phyloP scores from a whole-genome alignment of 2,113 vertebrate species.

The Sterna hirundo region DNA sequence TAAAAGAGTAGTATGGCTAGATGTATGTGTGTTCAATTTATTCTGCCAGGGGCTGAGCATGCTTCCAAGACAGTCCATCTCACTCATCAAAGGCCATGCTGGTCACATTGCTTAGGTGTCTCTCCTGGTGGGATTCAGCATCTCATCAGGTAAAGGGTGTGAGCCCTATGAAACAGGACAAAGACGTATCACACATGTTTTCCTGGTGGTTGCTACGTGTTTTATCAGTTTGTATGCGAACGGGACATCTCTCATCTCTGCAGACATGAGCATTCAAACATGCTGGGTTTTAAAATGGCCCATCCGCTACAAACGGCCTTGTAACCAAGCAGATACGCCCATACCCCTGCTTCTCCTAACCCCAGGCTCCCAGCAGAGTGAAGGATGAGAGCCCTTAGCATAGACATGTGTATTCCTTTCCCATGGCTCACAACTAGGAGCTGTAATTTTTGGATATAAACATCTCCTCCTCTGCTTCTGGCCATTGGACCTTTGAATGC shows the following conservation, averaged over 20 bases:
- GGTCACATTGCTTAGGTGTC: neutral
- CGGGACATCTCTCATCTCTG: neutral
- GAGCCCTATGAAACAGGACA: neutral
- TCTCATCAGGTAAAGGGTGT: neutral
- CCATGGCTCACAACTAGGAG: neutral
- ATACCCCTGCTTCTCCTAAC: neutral
- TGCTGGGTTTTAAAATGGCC: neutral
- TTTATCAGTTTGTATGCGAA: neutral
- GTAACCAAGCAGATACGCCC: neutral
- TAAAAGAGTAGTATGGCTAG: neutral
- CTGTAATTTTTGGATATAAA: neutral
- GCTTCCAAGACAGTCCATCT: neutral
- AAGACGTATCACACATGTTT: neutral
- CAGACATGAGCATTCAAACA: neutral
- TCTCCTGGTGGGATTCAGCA: neutral
- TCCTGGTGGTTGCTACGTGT: neutral
- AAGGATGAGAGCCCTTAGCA: accelerated
- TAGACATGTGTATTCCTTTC: neutral
- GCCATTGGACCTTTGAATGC: neutral
- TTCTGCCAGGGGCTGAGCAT: neutral
- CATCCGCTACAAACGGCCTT: neutral
- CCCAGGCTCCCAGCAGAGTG: neutral
- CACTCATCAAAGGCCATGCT: neutral
- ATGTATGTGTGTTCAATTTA: neutral
- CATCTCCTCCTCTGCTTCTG: neutral